Evolutionary conservation across 2,797 vertebrate genomes (phyloP).

Genomic region (Alca torda): DNA sequence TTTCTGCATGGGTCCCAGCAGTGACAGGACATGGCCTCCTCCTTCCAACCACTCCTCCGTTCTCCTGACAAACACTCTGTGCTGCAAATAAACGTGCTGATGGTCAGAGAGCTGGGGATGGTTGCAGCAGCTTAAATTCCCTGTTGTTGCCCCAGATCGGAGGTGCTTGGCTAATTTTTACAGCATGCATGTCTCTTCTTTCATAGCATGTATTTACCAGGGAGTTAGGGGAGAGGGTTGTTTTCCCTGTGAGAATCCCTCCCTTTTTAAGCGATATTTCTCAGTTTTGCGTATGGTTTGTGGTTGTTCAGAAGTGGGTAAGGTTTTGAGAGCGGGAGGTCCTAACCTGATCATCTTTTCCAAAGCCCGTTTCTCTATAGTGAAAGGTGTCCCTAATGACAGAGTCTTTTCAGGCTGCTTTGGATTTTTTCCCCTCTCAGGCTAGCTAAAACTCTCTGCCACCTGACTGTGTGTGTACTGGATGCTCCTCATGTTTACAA

Average conservation of each 20-base stretch:
- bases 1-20: neutral
- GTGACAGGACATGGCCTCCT: neutral
- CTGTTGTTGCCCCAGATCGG: neutral
- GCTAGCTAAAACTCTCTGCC: neutral
- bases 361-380: neutral
- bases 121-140: neutral
- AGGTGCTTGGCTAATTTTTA: neutral
- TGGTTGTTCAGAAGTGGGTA: slow-evolving; percentile 18
- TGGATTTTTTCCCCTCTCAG: neutral
- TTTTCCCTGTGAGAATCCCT: neutral
- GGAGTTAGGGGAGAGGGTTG: neutral
- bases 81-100: neutral
- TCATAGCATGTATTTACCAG: neutral
- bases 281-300: slow-evolving; percentile 7
- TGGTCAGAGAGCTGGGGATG: neutral
- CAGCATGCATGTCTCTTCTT: neutral
- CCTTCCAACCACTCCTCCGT: accelerated
- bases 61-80: neutral
- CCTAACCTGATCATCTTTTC: neutral
- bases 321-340: neutral
- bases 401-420: neutral
- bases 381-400: neutral
- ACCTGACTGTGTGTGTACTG: neutral
- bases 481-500: neutral
- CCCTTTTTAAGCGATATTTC: neutral